These are phyloP conservation scores for Nomada flava DNA, from an alignment of 2,888 invertebrate species.

Conservation along the genomic window DNA sequence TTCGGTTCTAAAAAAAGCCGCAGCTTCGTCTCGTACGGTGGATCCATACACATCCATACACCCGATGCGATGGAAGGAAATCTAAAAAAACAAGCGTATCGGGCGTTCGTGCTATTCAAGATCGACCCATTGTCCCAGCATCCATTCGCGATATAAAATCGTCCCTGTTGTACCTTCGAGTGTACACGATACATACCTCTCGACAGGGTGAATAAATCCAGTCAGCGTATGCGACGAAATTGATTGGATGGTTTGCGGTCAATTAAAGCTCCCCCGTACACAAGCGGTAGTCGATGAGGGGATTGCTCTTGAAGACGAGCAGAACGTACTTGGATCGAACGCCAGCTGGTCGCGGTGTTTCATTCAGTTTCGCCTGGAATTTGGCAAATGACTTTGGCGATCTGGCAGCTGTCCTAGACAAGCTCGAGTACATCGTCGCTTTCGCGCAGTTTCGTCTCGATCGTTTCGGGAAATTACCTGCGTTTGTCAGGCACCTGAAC, in stretches of 20 bases:
- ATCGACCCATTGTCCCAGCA: too few relatives aligned
- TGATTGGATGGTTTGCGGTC: constrained; percentile 48
- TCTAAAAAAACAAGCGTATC: too few relatives aligned
- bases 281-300: constrained; percentile 4
- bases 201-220: not conserved
- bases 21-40: too few relatives aligned
- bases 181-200: not conserved
- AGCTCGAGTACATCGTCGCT: constrained; percentile 12
- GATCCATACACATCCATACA: too few relatives aligned
- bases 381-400: constrained; percentile 42
- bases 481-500: constrained; percentile 25
- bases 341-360: constrained; percentile 21
- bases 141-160: not conserved
- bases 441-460: not conserved
- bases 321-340: not conserved
- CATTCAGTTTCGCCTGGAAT: constrained; percentile 44
- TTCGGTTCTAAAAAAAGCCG: too few relatives aligned
- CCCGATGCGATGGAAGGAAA: not conserved
- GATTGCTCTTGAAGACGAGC: constrained; percentile 15
- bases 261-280: constrained; percentile 6
- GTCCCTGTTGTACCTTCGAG: not conserved
- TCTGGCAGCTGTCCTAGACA: constrained; percentile 47
- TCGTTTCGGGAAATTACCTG: constrained; percentile 42
- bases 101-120: not conserved
- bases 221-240: constrained; percentile 21